Percentiles rank a stretch among this genome's conserved stretches.
phyloP scores from a whole-genome alignment of 2,797 vertebrate genomes.

The Paramormyrops hopkinsi region DNA sequence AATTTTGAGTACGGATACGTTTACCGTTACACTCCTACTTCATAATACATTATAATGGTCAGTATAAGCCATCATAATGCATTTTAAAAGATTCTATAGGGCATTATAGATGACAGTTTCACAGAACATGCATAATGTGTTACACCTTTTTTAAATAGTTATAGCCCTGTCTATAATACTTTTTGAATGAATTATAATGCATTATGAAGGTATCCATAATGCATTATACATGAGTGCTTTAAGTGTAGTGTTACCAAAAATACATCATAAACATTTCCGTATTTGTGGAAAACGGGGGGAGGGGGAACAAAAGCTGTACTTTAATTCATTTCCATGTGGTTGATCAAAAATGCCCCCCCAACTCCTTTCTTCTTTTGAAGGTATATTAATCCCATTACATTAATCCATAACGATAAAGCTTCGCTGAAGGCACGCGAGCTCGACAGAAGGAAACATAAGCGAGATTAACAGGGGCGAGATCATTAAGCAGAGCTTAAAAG shows the following conservation, averaged over 20 bases:
- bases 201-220: neutral
- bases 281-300: neutral
- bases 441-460: constrained; percentile 63
- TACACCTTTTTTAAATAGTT: neutral
- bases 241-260: neutral
- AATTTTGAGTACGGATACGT: neutral
- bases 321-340: neutral
- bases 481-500: constrained; percentile 60
- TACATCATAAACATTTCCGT: neutral
- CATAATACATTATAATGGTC: neutral
- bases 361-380: neutral
- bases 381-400: constrained; percentile 43
- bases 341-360: neutral
- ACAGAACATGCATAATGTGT: neutral
- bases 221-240: neutral
- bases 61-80: neutral
- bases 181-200: neutral
- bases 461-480: constrained; percentile 65
- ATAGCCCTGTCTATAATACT: neutral
- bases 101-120: neutral
- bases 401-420: constrained; percentile 64
- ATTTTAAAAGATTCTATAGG: neutral
- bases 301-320: neutral
- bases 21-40: neutral
- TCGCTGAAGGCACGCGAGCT: constrained; percentile 54